Conservation (phyloP, 1,140 invertebrate genomes). For the Leguminivora glycinivorella region DNA sequence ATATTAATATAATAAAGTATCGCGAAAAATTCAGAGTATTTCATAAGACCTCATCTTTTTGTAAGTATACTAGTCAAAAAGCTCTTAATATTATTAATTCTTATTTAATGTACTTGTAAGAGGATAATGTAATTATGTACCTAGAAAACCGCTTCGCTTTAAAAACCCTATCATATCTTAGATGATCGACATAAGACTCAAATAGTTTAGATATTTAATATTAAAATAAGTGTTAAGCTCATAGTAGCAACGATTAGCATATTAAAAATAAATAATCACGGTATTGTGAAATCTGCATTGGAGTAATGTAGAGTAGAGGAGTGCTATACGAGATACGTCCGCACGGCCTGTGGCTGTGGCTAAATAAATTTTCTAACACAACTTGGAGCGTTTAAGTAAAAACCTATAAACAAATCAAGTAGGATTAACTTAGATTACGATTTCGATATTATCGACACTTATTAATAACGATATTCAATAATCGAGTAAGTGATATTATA, state of each 20-base stretch:
- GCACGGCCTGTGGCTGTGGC: background rate
- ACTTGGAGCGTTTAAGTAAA: background rate
- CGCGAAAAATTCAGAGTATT: conserved; percentile 71
- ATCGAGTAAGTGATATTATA: conserved; percentile 34
- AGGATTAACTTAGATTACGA: conserved; percentile 9
- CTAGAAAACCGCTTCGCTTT: conserved; percentile 48
- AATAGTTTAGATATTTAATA: conserved; percentile 46
- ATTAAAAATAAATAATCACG: conserved; percentile 18
- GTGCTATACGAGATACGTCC: background rate
- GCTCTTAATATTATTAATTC: conserved; percentile 73
- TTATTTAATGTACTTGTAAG: conserved; percentile 60
- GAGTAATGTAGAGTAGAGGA: background rate
- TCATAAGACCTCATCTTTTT: conserved; percentile 74
- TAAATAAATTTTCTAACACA: background rate
- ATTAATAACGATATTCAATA: conserved; percentile 25
- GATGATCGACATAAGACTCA: conserved; percentile 45
- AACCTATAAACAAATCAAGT: background rate
- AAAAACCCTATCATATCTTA: conserved; percentile 47
- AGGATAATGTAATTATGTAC: conserved; percentile 57
- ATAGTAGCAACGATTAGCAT: conserved; percentile 42
- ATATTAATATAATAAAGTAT: conserved; percentile 73
- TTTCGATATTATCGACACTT: conserved; percentile 15
- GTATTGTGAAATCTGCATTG: background rate
- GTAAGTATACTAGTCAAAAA: conserved; percentile 74
- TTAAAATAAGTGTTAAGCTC: conserved; percentile 59